Evolutionary conservation across 2,113 vertebrate genomes (phyloP), one percentile per base, ranked within the genome.

Genomic region (Edolisoma coerulescens): DNA sequence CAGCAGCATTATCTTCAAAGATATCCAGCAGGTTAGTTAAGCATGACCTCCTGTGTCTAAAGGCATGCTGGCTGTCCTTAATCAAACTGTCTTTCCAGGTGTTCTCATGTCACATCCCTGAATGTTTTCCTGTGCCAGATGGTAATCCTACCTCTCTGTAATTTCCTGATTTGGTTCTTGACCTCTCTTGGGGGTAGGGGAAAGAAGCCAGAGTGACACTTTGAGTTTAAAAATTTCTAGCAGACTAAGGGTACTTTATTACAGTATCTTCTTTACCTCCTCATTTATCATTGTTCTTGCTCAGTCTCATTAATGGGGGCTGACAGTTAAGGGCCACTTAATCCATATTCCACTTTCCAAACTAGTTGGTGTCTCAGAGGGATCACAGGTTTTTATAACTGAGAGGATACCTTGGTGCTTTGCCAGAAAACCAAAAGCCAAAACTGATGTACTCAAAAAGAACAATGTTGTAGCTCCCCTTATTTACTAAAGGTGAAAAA

Each of bases 21-120:
- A 84, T 81, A 96, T 64, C 88, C 92, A 90, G 83, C 88, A 71
- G 83, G 96, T 93, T 95, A 96, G 90, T 94, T 96, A 95, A 96
- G 93, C 90, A 42, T 94, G 92, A 97, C 95, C 96, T 96, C 90
- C 93, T 89, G 47, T 86, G 96, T 93, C 90, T 96, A 91, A 92
- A 64, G 81, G 68, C 37, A 41, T 81, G 63, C 82, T 94, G 81
- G 16, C 84, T 73, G 57, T 90, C 73, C 82, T 94, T 95, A 96
- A 96, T 96, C 96, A 96, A 96, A 88, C 85, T 92, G 64, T 78
- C 92, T 92, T 94, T 90, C 69, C 95, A 96, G 86, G 92, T 96
- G 96, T 87, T 94, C 64, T 83, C 85, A 44, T 90, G 90, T 92
- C 88, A 93, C 68, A 92, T 82, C 83, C 76, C 73, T 90, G 89